A percentile compares a stretch with the other conserved stretches of the same genome.
phyloP scores from a whole-genome alignment of 2,113 vertebrate genomes.

The Chiloscyllium plagiosum region DNA sequence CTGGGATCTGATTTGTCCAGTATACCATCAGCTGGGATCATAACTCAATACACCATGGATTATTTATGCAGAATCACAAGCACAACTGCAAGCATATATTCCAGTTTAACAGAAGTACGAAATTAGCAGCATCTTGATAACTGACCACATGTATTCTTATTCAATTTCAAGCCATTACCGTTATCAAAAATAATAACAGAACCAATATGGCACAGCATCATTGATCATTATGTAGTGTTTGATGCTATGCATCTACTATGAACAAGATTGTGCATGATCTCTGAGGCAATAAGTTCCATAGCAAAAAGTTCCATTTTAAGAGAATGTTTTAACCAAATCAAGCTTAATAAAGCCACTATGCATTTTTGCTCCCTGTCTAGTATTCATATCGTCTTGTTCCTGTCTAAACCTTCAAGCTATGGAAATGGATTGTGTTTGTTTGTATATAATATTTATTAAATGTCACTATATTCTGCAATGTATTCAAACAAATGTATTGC shows the following conservation, averaged over 20 bases:
- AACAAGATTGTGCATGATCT: conserved; percentile 12
- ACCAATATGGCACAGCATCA: not conserved
- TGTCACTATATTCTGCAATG: not conserved
- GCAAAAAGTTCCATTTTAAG: not conserved
- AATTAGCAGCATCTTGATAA: not conserved
- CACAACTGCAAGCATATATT: not conserved
- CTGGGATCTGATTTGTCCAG: no score
- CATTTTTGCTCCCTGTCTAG: not conserved
- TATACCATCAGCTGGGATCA: no score
- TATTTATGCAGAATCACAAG: not conserved
- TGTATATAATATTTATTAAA: not conserved
- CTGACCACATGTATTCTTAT: not conserved
- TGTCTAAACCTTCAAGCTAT: not conserved
- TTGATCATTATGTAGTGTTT: not conserved
- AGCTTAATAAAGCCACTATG: not conserved
- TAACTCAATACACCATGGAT: not conserved
- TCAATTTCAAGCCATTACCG: not conserved
- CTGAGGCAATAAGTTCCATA: not conserved
- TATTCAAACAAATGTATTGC: no score
- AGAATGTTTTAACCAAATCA: not conserved
- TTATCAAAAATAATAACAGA: conserved; percentile 2
- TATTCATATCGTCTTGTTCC: not conserved
- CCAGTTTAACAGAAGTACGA: not conserved
- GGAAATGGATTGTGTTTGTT: not conserved
- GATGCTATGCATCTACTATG: not conserved